A percentile compares a stretch with the other conserved stretches of the same genome.
phyloP scores from a whole-genome alignment of 2,797 vertebrate species.

The Acipenser transmontanus region DNA sequence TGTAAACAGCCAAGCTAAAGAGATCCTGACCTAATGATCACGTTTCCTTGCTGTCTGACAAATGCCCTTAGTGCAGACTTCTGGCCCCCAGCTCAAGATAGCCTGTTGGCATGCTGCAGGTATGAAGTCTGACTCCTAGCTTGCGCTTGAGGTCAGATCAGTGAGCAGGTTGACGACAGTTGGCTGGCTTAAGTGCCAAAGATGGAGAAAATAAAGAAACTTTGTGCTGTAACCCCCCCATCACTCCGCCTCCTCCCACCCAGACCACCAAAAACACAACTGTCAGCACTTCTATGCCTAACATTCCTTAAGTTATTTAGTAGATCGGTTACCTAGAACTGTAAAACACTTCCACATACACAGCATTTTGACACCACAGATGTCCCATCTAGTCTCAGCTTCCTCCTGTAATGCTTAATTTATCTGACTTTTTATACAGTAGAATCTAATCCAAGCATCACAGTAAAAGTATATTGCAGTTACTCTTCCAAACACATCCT shows the following conservation, averaged over 20 bases:
- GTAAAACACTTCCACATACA: constrained; percentile 26
- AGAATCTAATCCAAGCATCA: constrained; percentile 8
- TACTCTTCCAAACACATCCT: not conserved
- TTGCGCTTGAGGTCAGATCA: constrained; percentile 2
- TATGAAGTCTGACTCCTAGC: not conserved
- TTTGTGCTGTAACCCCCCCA: constrained; percentile 30
- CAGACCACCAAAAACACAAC: constrained; percentile 32
- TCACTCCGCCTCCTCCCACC: constrained; percentile 23
- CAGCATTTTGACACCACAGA: constrained; percentile 22
- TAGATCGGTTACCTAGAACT: constrained; percentile 42
- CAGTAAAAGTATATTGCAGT: not conserved
- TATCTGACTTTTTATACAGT: constrained; percentile 16
- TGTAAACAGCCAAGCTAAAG: not conserved
- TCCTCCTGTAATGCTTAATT: constrained; percentile 9
- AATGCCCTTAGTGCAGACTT: not conserved
- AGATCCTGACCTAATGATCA: not conserved
- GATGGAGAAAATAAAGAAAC: constrained; percentile 28
- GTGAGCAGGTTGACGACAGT: constrained; percentile 24
- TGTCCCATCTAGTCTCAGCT: constrained; percentile 33
- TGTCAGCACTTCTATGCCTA: constrained; percentile 29
- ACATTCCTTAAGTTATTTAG: constrained; percentile 38
- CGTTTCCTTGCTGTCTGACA: not conserved
- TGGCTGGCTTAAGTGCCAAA: constrained; percentile 30
- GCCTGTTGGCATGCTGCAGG: not conserved
- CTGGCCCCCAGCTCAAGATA: not conserved